A percentile compares a stretch with the other conserved stretches of the same genome.
These are phyloP conservation scores for Dione juno DNA, from an alignment of 2,888 invertebrate genomes.

Conservation along the genomic window DNA sequence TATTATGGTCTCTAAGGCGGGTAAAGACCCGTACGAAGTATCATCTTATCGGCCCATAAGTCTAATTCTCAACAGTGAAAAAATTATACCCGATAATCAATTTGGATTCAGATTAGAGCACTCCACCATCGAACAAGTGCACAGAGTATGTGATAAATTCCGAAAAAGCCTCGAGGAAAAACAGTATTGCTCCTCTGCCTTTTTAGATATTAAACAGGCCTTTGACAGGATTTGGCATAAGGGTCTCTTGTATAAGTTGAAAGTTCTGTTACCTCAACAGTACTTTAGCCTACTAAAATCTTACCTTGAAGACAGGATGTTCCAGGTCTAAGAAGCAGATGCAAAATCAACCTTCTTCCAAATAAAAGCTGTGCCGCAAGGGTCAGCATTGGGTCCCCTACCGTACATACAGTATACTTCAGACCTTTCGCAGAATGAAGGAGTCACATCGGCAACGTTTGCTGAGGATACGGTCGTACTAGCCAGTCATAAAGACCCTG, in stretches of 20 bases:
- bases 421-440: not conserved
- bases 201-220: not conserved
- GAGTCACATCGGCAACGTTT: not conserved
- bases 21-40: not conserved
- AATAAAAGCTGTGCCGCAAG: not conserved
- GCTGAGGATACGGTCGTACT: not conserved
- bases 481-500: not conserved
- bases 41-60: not conserved
- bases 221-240: too few species aligned
- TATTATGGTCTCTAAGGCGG: not conserved
- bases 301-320: not conserved
- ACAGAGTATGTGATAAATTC: too few species aligned
- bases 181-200: not conserved
- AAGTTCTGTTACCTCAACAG: not conserved
- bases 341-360: not conserved
- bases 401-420: too few species aligned
- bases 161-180: too few species aligned
- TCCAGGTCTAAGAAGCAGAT: not conserved
- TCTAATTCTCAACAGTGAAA: not conserved
- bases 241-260: not conserved
- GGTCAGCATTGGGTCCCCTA: not conserved
- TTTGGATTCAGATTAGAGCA: too few species aligned
- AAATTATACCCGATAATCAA: too few species aligned
- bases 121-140: too few species aligned
- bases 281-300: not conserved